Evolutionary conservation across 2,797 vertebrate species (phyloP), one percentile per base, ranked within the genome.

Genomic region (Carcharodon carcharias): DNA sequence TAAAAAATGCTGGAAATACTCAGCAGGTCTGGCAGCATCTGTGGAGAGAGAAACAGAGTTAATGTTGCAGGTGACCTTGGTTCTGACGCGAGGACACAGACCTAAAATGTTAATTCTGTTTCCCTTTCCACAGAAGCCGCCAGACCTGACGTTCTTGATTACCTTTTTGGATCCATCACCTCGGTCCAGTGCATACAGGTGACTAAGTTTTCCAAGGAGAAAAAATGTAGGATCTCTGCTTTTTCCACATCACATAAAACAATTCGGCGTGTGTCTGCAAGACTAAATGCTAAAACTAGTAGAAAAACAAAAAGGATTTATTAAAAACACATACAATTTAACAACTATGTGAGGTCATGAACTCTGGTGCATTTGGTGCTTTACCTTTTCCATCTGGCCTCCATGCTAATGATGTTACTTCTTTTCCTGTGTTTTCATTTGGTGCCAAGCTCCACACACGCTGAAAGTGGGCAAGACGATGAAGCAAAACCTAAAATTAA

Each of bases 141-240:
- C 73, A 40, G 12, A 63, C 18, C 50, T 67, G 11, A 67, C 45
- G 4, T 67, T 45, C n/a, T 67, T 28, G 11, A 95, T n/a, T 63
- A 99, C 99, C 98, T 99, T 98, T 97, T 99, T 96, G 99, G 99
- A 96, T 98, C 99, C n/a, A 98, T 98, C 96, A 99, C 99, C 97
- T 99, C 99, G 98, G 99, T 99, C 99, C 99, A 99, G 73, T 99
- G 98, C 99, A 99, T 99, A 96, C 99, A 99, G 14, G 99, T 99
- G 50, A 99, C 97, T 0, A 98, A 97, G 0, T 97, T 98, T 96
- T 98, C 98, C 97, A 99, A 98, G 0, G 98, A 98, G 96, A 99
- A 99, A 95, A 98, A 98, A 87, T 99, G 99, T 95, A 99, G 98
- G 96, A 99, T 99, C 97, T 99, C 99, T 14, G 99, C 99, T 96